These are phyloP conservation scores for Anser brachyrhynchus DNA, from an alignment of 2,113 vertebrate genomes.

Conservation along the genomic window DNA sequence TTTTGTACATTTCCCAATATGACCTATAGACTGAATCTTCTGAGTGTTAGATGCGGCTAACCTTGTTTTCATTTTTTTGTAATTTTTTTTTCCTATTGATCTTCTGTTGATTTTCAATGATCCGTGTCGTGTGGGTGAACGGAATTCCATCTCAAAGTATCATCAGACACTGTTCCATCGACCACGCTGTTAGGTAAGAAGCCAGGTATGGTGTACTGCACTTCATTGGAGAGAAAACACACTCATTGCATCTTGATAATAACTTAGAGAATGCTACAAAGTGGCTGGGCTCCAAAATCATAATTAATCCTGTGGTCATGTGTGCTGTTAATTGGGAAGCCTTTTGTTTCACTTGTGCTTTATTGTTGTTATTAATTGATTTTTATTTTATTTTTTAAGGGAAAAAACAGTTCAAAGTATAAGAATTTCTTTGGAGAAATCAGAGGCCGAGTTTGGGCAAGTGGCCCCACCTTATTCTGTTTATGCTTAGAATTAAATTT, in stretches of 20 bases:
- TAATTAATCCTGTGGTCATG: neutral
- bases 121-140: conserved; percentile 52
- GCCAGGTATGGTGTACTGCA: neutral
- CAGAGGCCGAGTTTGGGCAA: neutral
- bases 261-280: neutral
- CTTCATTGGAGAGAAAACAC: neutral
- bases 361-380: neutral
- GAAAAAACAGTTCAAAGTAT: neutral
- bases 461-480: neutral
- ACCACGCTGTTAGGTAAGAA: conserved; percentile 83
- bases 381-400: neutral
- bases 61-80: conserved; percentile 51
- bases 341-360: neutral
- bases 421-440: neutral
- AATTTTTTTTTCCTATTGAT: conserved; percentile 34
- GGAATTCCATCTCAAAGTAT: conserved; percentile 76
- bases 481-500: neutral
- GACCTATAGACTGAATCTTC: neutral
- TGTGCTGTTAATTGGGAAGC: neutral
- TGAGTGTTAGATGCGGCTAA: conserved; percentile 37
- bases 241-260: neutral
- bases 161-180: conserved; percentile 84
- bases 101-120: conserved; percentile 56
- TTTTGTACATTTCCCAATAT: neutral
- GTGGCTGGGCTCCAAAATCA: neutral